Evolutionary conservation across 1,140 invertebrate genomes (phyloP), one percentile per base, ranked within the genome.

Genomic region (Thalassaphorura encarpata): DNA sequence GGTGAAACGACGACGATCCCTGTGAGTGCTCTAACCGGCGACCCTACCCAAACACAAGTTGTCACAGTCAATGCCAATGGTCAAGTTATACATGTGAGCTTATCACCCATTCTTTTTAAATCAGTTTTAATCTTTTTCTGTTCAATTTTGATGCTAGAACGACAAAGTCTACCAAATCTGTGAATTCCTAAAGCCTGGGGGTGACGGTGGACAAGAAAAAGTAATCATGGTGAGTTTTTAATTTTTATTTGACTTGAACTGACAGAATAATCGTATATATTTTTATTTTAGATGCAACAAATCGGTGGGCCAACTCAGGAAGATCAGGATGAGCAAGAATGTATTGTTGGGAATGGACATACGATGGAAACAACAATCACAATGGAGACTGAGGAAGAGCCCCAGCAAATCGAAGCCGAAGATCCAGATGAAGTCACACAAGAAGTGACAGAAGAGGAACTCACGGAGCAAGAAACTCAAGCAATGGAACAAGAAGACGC

Each of bases 1-100:
- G 77, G 70, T 63, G 77, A 36, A 11, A 36, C 33, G 33, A 36
- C n/a, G 8, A 11, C 8, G 29, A 65, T 65, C 33, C 63, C 63
- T 21, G 50, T 65, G 5, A 54, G 49, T 26, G 63, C 60, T 16
- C 50, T 65, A 0, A 65, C 63, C 5, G 63, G 63, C 1, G 60
- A 65, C 36, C 60, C 63, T 5, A 47, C 29, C n/a, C 56, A 65
- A 43, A 60, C 56, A 2, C 59, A 65, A 58, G 41, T 65, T 19
- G 51, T 65, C 0, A 46, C 53, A 16, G 56, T 65, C 5, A 61
- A 61, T 55, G 45, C 59, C 31, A 62, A 61, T 47, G 63, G 63
- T 19, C 63, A 65, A 47, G 63, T 65, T 48, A 29, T 61, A 19
- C 60, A 61, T 58, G 62, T 61, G 48, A 49, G 60, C 26, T 6